phyloP scores from a whole-genome alignment of 2,113 vertebrate species.

The Tragulus kanchil region DNA sequence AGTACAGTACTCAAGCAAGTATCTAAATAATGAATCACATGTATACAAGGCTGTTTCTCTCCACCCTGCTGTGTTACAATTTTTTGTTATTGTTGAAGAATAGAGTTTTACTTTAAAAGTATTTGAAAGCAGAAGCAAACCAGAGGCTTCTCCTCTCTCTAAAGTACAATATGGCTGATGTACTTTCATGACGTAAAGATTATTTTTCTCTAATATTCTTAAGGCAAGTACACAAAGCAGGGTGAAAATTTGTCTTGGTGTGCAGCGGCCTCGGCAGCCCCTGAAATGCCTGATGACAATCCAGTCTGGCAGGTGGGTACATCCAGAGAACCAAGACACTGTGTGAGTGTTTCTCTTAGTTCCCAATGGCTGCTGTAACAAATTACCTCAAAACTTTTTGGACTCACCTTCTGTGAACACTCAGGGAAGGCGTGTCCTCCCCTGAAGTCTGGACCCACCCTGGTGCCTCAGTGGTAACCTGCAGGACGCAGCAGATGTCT shows the following conservation, averaged over 20 bases:
- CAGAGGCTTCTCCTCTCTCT: background rate
- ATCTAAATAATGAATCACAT: constrained; percentile 33
- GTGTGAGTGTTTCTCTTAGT: background rate
- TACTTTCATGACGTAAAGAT: background rate
- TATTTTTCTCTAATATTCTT: background rate
- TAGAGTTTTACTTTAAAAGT: background rate
- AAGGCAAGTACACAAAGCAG: background rate
- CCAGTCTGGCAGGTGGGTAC: background rate
- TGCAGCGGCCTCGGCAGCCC: background rate
- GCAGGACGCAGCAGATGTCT: background rate
- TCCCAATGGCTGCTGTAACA: background rate
- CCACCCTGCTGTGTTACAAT: background rate
- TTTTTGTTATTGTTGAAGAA: background rate
- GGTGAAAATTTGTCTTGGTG: background rate
- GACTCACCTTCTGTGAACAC: background rate
- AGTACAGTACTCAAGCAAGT: background rate
- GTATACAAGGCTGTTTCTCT: background rate
- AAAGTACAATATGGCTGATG: background rate
- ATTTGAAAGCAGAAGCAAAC: background rate
- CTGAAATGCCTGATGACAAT: background rate
- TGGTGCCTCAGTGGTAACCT: background rate
- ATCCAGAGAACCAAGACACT: background rate
- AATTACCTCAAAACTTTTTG: background rate
- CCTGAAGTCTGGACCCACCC: background rate
- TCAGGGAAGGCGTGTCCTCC: background rate